Base-by-base conservation (phyloP, 23 tunicate genomes). In the Ascidia mentula region DNA sequence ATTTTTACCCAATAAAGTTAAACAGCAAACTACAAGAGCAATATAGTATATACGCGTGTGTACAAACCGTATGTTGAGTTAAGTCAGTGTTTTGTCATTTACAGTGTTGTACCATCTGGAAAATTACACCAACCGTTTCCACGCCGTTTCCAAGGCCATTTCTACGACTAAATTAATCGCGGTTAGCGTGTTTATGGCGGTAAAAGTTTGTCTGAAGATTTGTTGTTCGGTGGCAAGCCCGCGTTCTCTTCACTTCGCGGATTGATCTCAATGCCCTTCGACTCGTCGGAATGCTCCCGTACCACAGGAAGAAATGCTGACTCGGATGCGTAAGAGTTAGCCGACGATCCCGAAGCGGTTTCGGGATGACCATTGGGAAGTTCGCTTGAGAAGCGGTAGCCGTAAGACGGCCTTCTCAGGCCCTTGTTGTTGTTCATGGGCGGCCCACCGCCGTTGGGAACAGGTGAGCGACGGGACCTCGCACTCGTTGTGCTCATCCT, bases 401-500 rank as follows among this genome's bases (percentile, higher is more conserved):
- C 65, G 13, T 53, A 53, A 28, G 65, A 53, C 65, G 65, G 65
- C 13, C 65, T 6, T 53, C 65, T 26, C 65, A 53, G 65, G 4
- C 65, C 65, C 7, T 28, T 28, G 65, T 53, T 53, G 13, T 53
- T 53, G 13, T 53, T 53, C 22, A 20, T 53, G 65, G 12, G 22
- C 65, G 65, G 65, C 22, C 65, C 24, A 53, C 65, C 28, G 65
- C 65, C 65, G 65, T 53, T 53, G 4, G 22, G 65, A 20, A 53
- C 65, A 53, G 65, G 65, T 5, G 65, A 53, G 0, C 78, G 78
- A 24, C 32, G 18, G 78, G 78, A 40, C 31, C n/a, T 73, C 71
- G 24, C 80, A 40, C 82, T 85, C 20, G 80, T 42, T 7, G 70
- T 46, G 42, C 76, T 89, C 39, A 36, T 40, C 20, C 82, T 80